Conservation (phyloP, 2,888 invertebrate genomes). For the Darwinula stevensoni region DNA sequence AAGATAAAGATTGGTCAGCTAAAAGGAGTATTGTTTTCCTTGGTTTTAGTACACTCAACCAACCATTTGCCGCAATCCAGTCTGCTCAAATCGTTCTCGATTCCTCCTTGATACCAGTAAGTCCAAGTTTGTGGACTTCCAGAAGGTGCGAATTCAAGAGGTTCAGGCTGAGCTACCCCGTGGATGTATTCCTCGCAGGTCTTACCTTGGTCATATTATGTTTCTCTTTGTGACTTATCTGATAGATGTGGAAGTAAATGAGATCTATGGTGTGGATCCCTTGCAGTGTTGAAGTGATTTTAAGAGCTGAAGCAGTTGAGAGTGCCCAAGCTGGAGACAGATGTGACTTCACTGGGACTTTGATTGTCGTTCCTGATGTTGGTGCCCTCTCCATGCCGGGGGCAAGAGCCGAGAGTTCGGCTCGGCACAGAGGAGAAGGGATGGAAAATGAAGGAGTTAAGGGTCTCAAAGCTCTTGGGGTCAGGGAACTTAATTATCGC, state of each 20-base stretch:
- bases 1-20: too few relatives aligned
- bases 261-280: conserved; percentile 6
- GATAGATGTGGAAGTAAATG: not conserved
- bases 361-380: conserved; percentile 93
- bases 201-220: conserved; percentile 6
- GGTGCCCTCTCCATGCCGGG: conserved; percentile 58
- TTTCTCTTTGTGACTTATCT: not conserved
- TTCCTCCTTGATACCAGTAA: conserved; percentile 79
- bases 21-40: not conserved
- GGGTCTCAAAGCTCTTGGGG: conserved; percentile 57
- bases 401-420: conserved; percentile 46
- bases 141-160: conserved; percentile 90
- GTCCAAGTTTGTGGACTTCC: conserved; percentile 87
- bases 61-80: conserved; percentile 80
- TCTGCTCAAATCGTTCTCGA: conserved; percentile 64
- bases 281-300: conserved; percentile 50
- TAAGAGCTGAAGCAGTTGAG: conserved; percentile 86
- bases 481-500: conserved; percentile 53
- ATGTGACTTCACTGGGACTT: conserved; percentile 76
- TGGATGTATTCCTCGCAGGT: conserved; percentile 82
- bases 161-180: conserved; percentile 86
- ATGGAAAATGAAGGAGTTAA: conserved; percentile 49
- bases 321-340: conserved; percentile 60
- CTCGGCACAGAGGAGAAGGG: conserved; percentile 34
- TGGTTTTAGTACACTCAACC: conserved; percentile 54